These are phyloP conservation scores for Sebastes reedi DNA, from an alignment of 2,797 vertebrate species.

Conservation along the genomic window DNA sequence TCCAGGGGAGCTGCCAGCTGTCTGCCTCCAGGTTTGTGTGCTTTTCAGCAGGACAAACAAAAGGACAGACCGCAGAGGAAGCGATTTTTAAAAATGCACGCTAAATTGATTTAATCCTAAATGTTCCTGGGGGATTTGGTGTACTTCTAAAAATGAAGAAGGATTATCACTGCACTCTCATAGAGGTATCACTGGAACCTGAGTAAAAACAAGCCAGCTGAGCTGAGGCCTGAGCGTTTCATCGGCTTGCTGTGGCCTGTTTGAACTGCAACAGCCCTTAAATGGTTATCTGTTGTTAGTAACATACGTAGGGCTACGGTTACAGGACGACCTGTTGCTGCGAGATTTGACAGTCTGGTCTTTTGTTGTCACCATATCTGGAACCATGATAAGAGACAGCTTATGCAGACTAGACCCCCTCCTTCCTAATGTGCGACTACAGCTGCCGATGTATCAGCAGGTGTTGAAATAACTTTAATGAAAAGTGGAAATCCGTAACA, in stretches of 20 bases:
- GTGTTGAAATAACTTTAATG: not conserved
- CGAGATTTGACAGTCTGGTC: not conserved
- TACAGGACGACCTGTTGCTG: not conserved
- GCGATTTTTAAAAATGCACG: conserved; percentile 50
- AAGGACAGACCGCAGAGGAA: conserved; percentile 11
- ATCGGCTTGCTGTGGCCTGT: not conserved
- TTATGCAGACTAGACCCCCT: too few relatives aligned
- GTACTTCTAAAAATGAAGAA: conserved; percentile 32
- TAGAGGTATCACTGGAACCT: conserved; percentile 13
- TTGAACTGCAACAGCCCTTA: not conserved
- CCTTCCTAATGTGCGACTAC: not conserved
- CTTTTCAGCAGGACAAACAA: conserved; percentile 49
- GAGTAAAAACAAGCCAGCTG: not conserved
- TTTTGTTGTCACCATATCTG: not conserved
- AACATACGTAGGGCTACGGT: not conserved
- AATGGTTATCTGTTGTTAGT: not conserved
- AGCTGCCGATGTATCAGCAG: not conserved
- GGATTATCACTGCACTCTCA: conserved; percentile 47
- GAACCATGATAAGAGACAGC: not conserved
- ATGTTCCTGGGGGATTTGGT: conserved; percentile 43
- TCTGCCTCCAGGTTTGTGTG: conserved; percentile 36
- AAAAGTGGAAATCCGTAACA: not conserved
- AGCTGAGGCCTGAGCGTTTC: not conserved
- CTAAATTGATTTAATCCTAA: conserved; percentile 55
- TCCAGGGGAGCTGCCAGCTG: conserved; percentile 37